These are phyloP conservation scores for Plecotus auritus DNA, from an alignment of 2,113 vertebrate genomes.

Conservation along the genomic window DNA sequence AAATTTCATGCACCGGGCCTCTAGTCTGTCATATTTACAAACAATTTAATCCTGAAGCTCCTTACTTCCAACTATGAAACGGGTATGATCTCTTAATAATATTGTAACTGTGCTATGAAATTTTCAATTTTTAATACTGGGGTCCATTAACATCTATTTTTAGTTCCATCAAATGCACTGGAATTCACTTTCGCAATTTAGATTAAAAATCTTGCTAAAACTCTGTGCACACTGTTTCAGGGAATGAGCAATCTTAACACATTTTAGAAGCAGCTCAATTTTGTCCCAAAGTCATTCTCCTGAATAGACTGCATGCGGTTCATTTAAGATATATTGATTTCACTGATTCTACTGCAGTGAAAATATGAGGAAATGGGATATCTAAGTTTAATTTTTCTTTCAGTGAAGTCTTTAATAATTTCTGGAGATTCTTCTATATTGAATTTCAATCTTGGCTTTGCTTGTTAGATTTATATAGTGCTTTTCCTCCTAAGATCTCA, in stretches of 20 bases:
- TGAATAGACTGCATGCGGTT: background rate
- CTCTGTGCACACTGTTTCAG: background rate
- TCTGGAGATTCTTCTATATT: conserved; percentile 36
- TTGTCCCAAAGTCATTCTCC: background rate
- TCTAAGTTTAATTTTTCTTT: conserved; percentile 38
- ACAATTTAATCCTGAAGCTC: background rate
- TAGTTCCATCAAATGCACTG: background rate
- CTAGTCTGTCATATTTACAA: background rate
- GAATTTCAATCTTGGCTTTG: conserved; percentile 41
- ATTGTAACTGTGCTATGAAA: background rate
- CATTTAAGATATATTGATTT: conserved; percentile 49
- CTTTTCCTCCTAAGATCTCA: conserved; percentile 36
- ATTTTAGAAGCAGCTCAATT: conserved; percentile 11
- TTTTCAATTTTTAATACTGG: background rate
- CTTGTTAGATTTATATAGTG: conserved; percentile 36
- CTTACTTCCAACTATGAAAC: background rate
- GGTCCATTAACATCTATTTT: background rate
- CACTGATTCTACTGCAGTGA: conserved; percentile 16
- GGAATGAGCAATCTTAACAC: background rate
- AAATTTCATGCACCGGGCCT: no score
- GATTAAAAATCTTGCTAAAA: background rate
- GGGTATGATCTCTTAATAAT: background rate
- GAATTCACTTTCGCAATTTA: background rate
- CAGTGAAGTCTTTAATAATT: conserved; percentile 51
- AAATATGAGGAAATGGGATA: conserved; percentile 42